Evolutionary conservation across 2,113 vertebrate species (phyloP).

Genomic region (Istiophorus platypterus): DNA sequence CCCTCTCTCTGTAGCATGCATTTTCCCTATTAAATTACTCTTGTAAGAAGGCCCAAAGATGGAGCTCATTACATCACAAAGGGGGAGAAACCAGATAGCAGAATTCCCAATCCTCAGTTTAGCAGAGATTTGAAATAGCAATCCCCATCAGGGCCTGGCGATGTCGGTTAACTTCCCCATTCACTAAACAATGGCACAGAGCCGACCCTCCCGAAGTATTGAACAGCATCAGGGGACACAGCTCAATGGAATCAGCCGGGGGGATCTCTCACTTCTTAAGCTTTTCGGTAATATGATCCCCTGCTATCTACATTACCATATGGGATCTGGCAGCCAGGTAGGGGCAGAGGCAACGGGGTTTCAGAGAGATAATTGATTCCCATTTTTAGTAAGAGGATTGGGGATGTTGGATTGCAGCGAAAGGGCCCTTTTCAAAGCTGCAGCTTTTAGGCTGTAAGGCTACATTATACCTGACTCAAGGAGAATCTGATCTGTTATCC

Average conservation of each 20-base stretch:
- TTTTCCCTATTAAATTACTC: conserved; percentile 69
- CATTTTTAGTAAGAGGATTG: conserved; percentile 60
- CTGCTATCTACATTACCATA: conserved; percentile 71
- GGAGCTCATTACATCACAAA: conserved; percentile 77
- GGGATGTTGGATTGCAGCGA: conserved; percentile 50
- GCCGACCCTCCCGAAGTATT: conserved; percentile 64
- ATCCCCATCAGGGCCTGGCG: conserved; percentile 66
- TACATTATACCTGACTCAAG: conserved; percentile 74
- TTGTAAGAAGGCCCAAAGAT: conserved; percentile 61
- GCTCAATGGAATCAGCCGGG: conserved; percentile 74
- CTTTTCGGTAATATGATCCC: conserved; percentile 73
- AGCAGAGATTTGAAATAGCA: conserved; percentile 79
- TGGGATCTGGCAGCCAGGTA: conserved; percentile 61
- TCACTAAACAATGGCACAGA: conserved; percentile 72
- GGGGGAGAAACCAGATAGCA: conserved; percentile 63
- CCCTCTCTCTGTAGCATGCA: conserved; percentile 18
- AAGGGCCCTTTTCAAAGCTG: conserved; percentile 55
- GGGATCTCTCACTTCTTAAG: conserved; percentile 74
- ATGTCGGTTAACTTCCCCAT: conserved; percentile 74
- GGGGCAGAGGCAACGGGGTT: conserved; percentile 41
- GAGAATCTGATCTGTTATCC: conserved; percentile 74
- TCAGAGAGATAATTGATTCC: conserved; percentile 67
- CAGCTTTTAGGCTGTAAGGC: conserved; percentile 59
- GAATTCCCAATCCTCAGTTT: conserved; percentile 76
- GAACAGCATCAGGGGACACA: conserved; percentile 59